These are phyloP conservation scores for Cartodere bifasciata DNA, from an alignment of 2,888 invertebrate species.

Conservation along the genomic window DNA sequence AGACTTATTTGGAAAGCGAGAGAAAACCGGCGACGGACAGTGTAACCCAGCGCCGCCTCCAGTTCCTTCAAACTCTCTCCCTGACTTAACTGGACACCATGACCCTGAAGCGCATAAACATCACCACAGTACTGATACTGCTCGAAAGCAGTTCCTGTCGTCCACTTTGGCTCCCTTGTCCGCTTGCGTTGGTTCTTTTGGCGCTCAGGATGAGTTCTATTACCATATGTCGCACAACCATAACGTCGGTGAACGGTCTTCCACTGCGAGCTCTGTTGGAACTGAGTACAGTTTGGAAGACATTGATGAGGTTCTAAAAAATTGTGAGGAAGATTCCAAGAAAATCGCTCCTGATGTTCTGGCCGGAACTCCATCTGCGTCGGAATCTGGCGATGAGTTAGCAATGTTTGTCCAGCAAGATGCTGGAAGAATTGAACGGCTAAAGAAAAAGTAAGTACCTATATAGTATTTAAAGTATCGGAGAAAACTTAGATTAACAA, in stretches of 20 bases:
- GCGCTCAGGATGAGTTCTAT: constrained; percentile 47
- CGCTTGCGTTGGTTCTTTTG: constrained; percentile 51
- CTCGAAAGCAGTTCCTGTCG: constrained; percentile 65
- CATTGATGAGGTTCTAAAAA: constrained; percentile 46
- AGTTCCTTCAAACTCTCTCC: constrained; percentile 21
- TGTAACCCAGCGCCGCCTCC: constrained; percentile 19
- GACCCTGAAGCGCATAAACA: constrained; percentile 16
- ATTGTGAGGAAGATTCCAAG: constrained; percentile 38
- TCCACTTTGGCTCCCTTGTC: constrained; percentile 67
- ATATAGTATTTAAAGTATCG: too few species aligned
- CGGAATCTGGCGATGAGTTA: constrained; percentile 54
- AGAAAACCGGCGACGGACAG: constrained; percentile 26
- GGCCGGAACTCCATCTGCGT: constrained; percentile 52
- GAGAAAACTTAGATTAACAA: too few species aligned
- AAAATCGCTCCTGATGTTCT: constrained; percentile 64
- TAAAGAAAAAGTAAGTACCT: constrained; percentile 55
- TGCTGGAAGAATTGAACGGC: constrained; percentile 67
- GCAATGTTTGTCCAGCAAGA: constrained; percentile 78
- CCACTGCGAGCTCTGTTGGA: constrained; percentile 48
- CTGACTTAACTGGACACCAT: constrained; percentile 41
- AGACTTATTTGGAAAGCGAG: constrained; percentile 42
- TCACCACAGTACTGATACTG: constrained; percentile 38
- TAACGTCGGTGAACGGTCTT: constrained; percentile 45
- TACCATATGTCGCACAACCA: constrained; percentile 36
- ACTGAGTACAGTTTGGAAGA: constrained; percentile 58